A percentile compares a stretch with the other conserved stretches of the same genome.
Evolutionary conservation across 2,888 invertebrate species (phyloP).

Genomic region (Pecten maximus): DNA sequence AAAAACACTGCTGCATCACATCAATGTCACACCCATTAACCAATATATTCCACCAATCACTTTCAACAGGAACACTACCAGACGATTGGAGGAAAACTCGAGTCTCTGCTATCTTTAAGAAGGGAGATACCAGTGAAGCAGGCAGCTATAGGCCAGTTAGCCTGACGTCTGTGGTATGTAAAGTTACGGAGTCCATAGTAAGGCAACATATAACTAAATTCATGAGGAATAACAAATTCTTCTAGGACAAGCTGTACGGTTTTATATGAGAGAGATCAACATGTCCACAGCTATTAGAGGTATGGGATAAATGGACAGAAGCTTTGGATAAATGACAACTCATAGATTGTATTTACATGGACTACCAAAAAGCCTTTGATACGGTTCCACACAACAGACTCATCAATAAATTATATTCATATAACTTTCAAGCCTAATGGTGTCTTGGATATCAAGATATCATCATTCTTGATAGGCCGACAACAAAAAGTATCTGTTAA

Average conservation of each 20-base stretch:
- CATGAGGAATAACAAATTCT: neutral
- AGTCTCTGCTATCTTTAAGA: no score
- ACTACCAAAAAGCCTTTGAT: neutral
- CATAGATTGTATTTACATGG: conserved; percentile 10
- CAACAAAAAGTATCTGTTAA: no score
- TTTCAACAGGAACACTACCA: neutral
- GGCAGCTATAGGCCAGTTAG: neutral
- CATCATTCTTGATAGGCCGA: no score
- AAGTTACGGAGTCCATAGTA: neutral
- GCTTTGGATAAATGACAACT: neutral
- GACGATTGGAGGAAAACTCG: no score
- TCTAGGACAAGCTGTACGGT: neutral
- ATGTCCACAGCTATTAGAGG: neutral
- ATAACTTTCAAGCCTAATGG: no score
- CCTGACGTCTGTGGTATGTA: neutral
- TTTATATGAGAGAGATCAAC: neutral
- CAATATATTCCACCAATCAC: neutral
- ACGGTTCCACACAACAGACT: neutral
- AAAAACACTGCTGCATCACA: no score
- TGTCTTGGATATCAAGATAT: no score
- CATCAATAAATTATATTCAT: no score
- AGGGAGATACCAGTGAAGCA: neutral
- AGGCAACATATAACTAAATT: neutral
- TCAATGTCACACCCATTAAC: no score
- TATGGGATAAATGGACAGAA: neutral